Evolutionary conservation across 2,797 vertebrate genomes (phyloP).

Genomic region (Anguilla pacifica): DNA sequence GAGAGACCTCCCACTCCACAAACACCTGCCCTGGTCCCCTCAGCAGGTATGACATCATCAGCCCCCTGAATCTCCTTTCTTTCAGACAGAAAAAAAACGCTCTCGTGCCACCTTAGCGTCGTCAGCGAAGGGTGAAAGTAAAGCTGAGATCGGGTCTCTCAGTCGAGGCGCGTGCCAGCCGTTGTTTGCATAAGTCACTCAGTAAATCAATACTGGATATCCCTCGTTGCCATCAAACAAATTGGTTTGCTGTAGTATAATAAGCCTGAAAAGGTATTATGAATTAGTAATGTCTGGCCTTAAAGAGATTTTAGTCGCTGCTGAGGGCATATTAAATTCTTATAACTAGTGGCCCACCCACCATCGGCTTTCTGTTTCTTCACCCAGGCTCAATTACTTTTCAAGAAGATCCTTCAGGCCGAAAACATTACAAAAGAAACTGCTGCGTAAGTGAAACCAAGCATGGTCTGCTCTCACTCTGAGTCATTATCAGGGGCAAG

Average conservation of each 20-base stretch:
- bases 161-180: neutral
- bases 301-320: constrained; percentile 72
- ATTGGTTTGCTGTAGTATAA: constrained; percentile 77
- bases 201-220: constrained; percentile 72
- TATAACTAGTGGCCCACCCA: constrained; percentile 57
- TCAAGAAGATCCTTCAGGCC: constrained; percentile 61
- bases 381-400: constrained; percentile 73
- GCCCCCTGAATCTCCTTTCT: neutral
- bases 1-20: constrained; percentile 65
- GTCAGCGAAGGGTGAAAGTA: constrained; percentile 41
- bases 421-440: constrained; percentile 63
- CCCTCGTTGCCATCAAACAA: constrained; percentile 73
- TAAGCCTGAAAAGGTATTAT: constrained; percentile 64
- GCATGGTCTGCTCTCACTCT: neutral
- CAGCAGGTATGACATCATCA: constrained; percentile 76
- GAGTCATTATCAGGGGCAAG: neutral
- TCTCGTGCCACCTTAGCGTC: constrained; percentile 15
- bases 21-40: constrained; percentile 75
- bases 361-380: constrained; percentile 29
- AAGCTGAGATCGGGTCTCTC: constrained; percentile 35
- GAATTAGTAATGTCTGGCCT: constrained; percentile 73
- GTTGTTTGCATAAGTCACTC: constrained; percentile 69
- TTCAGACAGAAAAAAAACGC: neutral
- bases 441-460: constrained; percentile 62
- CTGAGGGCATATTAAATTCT: constrained; percentile 58